phyloP scores from a whole-genome alignment of 1,140 invertebrate species.

The Calycopis cecrops region DNA sequence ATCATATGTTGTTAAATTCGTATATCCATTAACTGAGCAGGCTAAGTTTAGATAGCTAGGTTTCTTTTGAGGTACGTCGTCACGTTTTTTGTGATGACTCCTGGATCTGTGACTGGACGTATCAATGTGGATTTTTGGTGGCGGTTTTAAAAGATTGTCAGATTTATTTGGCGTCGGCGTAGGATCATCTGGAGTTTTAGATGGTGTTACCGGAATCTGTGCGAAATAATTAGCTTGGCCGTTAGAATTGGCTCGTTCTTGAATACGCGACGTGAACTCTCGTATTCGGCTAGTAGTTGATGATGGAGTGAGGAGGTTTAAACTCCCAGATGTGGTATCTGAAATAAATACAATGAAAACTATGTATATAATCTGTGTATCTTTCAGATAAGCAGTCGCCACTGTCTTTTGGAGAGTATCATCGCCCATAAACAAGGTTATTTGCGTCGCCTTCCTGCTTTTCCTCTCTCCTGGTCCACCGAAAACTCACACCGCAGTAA shows the following conservation, averaged over 20 bases:
- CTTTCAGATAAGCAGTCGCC: too few relatives aligned
- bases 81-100: conserved; percentile 54
- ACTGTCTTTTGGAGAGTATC: too few relatives aligned
- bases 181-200: conserved; percentile 49
- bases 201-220: conserved; percentile 41
- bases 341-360: conserved; percentile 30
- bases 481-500: too few relatives aligned
- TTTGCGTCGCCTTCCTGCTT: too few relatives aligned
- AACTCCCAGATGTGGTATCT: conserved; percentile 75
- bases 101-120: conserved; percentile 55
- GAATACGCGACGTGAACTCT: conserved; percentile 76
- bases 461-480: too few relatives aligned
- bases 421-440: too few relatives aligned
- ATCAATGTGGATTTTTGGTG: conserved; percentile 56
- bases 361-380: too few relatives aligned
- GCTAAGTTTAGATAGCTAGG: conserved; percentile 92
- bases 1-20: conserved; percentile 88
- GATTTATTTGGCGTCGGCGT: conserved; percentile 51
- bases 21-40: conserved; percentile 93
- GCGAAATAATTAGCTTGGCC: conserved; percentile 37
- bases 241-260: conserved; percentile 65
- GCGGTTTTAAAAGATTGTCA: conserved; percentile 61
- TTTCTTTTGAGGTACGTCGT: conserved; percentile 59
- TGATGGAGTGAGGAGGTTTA: conserved; percentile 76
- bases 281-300: conserved; percentile 76